phyloP scores from a whole-genome alignment of 2,888 invertebrate genomes.

The Euproctis similis region DNA sequence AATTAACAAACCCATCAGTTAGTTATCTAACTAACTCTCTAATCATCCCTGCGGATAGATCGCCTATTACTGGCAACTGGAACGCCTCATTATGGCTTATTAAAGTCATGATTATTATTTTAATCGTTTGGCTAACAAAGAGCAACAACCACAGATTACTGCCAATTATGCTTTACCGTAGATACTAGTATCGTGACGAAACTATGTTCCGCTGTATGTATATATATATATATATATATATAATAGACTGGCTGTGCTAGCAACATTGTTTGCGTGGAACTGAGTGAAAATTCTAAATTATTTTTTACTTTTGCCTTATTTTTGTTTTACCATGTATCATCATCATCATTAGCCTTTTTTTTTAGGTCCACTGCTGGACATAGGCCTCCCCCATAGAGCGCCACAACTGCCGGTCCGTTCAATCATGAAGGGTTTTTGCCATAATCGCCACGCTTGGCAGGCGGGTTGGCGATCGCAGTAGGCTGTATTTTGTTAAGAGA shows the following conservation, averaged over 20 bases:
- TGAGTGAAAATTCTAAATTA: not conserved
- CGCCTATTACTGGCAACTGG: conserved; percentile 33
- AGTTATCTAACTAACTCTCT: conserved; percentile 4
- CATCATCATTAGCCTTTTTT: too few relatives aligned
- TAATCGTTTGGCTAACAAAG: conserved; percentile 63
- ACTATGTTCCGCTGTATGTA: conserved; percentile 27
- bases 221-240: too few relatives aligned
- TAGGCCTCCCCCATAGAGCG: too few relatives aligned
- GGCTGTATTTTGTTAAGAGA: too few relatives aligned
- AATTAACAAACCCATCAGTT: too few relatives aligned
- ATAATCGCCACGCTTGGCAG: too few relatives aligned
- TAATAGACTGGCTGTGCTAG: too few relatives aligned
- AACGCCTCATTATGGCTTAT: conserved; percentile 49
- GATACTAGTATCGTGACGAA: conserved; percentile 26
- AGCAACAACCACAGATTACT: conserved; percentile 47
- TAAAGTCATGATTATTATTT: conserved; percentile 66
- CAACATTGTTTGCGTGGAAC: too few relatives aligned
- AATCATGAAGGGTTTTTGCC: too few relatives aligned
- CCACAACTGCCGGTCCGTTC: too few relatives aligned
- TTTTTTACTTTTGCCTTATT: not conserved
- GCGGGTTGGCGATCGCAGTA: too few relatives aligned
- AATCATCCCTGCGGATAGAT: conserved; percentile 8
- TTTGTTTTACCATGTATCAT: not conserved
- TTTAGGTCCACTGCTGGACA: too few relatives aligned
- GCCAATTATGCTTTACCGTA: conserved; percentile 52